Evolutionary conservation across 2,797 vertebrate species (phyloP), one percentile per base, ranked within the genome.

Genomic region (Petrocephalus schoutedeni): DNA sequence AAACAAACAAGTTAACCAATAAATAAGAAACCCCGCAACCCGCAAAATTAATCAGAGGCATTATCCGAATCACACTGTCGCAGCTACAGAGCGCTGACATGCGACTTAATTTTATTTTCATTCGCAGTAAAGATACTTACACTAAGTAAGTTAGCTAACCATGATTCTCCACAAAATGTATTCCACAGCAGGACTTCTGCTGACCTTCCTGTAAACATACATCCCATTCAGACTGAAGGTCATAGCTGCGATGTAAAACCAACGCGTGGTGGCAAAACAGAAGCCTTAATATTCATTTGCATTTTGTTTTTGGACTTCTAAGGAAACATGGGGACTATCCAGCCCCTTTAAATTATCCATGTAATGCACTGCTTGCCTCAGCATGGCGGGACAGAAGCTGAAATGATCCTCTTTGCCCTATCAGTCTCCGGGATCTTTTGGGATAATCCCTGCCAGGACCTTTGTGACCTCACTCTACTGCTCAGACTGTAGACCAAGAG

Each of bases 381-480:
- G 88, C 32, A 2, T 89, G 21, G 91, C 89, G 90, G 77, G 54
- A 71, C 54, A 0, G 77, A 32, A 90, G 10, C 23, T 80, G 90
- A 36, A 87, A 87, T 58, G n/a, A 87, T 87, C 80, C 59, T 58
- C 59, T 87, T 89, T 89, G 58, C 61, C 88, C 80, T 51, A 49
- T 85, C 83, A 61, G 67, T 90, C 84, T 87, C 90, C 86, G 82
- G 87, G 51, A 86, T 74, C 86, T 51, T 90, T 90, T 90, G 86
- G 87, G 53, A 90, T 87, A 91, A 90, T 90, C 61, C 87, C 90
- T 57, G 53, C 28, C 16, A 3, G n/a, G 84, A 16, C 84, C 12
- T 28, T 23, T 0, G 28, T n/a, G n/a, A 21, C 54, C 53, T 36
- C 32, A 57, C 53, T 0, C 32, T 85, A 19, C 32, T 36, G 28